Evolutionary conservation across 2,797 vertebrate species (phyloP).

Genomic region (Halcyon chelicuti): DNA sequence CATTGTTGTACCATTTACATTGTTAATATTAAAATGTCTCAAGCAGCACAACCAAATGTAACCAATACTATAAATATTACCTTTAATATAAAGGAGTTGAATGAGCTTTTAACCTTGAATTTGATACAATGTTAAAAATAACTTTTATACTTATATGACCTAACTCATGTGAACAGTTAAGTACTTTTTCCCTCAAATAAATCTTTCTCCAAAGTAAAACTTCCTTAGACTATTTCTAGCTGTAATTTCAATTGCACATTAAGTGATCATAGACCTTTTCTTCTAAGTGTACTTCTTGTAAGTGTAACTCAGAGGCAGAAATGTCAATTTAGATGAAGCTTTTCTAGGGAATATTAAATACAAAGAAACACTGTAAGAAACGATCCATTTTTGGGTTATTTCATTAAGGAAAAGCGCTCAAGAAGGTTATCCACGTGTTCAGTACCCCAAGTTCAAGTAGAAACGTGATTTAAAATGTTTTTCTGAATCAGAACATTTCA

Average conservation of each 20-base stretch:
- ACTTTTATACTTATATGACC: slow-evolving; percentile 17
- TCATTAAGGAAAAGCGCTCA: background rate
- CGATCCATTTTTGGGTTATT: background rate
- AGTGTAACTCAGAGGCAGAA: slow-evolving; percentile 24
- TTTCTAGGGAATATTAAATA: background rate
- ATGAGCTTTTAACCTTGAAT: slow-evolving; percentile 69
- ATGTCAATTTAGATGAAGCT: slow-evolving; percentile 4
- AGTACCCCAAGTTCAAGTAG: background rate
- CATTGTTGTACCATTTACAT: slow-evolving; percentile 55
- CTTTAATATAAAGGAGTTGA: slow-evolving; percentile 48
- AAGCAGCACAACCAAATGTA: slow-evolving; percentile 31
- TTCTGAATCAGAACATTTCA: background rate
- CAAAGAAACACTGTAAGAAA: slow-evolving; percentile 3
- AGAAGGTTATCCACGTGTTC: background rate
- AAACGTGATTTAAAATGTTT: background rate
- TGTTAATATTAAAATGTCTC: slow-evolving; percentile 62
- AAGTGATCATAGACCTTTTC: slow-evolving; percentile 44
- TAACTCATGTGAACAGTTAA: slow-evolving; percentile 30
- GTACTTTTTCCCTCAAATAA: slow-evolving; percentile 12
- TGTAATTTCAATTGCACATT: slow-evolving; percentile 25
- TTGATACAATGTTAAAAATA: slow-evolving; percentile 36
- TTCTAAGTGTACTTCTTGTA: background rate
- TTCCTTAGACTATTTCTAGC: slow-evolving; percentile 26
- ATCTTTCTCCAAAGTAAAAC: slow-evolving; percentile 48
- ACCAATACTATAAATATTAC: slow-evolving; percentile 66